Percentiles rank a stretch among this genome's conserved stretches.
These are phyloP conservation scores for Megalops atlanticus DNA, from an alignment of 2,113 vertebrate species.

Conservation along the genomic window DNA sequence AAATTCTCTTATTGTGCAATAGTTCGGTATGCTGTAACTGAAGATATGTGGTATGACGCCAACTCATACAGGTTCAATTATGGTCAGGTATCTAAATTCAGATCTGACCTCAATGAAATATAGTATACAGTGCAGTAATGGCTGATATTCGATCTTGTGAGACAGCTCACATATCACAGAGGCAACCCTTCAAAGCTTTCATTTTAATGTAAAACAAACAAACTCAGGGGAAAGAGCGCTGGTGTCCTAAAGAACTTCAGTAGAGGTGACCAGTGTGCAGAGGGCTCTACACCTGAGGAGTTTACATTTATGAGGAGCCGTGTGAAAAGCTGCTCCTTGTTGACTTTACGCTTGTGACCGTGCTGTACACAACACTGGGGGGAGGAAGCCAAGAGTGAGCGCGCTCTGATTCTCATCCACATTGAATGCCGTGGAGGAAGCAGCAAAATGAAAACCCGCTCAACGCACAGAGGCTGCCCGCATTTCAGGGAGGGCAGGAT, in stretches of 20 bases:
- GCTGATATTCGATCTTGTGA: not conserved
- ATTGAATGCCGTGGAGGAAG: not conserved
- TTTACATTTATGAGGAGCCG: not conserved
- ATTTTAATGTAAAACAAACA: not conserved
- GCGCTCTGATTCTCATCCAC: not conserved
- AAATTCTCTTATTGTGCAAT: not conserved
- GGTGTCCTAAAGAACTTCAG: too few species aligned
- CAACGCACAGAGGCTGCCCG: not conserved
- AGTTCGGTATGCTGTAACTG: not conserved
- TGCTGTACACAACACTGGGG: not conserved
- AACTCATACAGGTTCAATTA: not conserved
- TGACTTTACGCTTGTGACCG: not conserved
- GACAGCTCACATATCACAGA: not conserved
- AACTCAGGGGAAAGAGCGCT: not conserved
- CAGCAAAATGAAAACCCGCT: not conserved
- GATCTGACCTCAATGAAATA: conserved; percentile 6
- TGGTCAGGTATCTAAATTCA: not conserved
- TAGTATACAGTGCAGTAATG: not conserved
- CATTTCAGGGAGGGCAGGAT: not conserved
- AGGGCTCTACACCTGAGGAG: not conserved
- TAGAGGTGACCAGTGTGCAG: not conserved
- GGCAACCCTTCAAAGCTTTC: not conserved
- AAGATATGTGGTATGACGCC: too few species aligned
- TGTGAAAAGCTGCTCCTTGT: not conserved
- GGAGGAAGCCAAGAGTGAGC: not conserved